Evolutionary conservation across 2,888 invertebrate species (phyloP), one percentile per base, ranked within the genome.

Genomic region (Pomacea canaliculata): DNA sequence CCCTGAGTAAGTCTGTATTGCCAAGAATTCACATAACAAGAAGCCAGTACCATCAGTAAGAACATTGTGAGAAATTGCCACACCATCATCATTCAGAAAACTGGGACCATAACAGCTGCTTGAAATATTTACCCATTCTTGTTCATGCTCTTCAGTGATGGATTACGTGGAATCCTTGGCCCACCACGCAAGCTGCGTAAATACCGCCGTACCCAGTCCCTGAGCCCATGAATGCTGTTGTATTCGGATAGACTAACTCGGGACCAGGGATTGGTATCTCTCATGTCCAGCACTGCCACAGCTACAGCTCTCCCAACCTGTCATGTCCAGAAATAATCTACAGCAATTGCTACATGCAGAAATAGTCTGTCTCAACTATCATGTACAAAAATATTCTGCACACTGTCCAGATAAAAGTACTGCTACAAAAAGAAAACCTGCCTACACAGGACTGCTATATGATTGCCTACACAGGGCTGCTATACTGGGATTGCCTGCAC

Each of bases 231-330:
- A n/a, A 90, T 71, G 75, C 83, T 85, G 83, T 81, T 82, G 75
- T 86, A 85, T 76, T 91, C 96, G 19, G 96, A 95, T 90, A 94
- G 93, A n/a, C 94, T 94, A 80, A 96, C 91, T 80, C 96, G 93
- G 72, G 95, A 95, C 91, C 94, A 94, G 51, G 96, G 96, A 91
- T 96, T 96, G 80, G 93, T 93, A 72, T 94, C 94, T 18, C 94
- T 94, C 89, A 96, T 92, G 91, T 97, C 97, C 84, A 97, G 91
- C 82, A 96, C 94, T 0, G 96, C 96, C 66, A 95, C 94, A 77
- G 96, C 95, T 83, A 97, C 91, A 0, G 96, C 95, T 78, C 94
- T 93, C 7, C 96, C 96, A 89, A 96, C 95, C 96, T 95, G 89
- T 3, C 12, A 18, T 7, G 19, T 13, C 2, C 8, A 27, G 70